Base-by-base conservation (phyloP, 2,113 vertebrate species). In the Macquaria ambigua region DNA sequence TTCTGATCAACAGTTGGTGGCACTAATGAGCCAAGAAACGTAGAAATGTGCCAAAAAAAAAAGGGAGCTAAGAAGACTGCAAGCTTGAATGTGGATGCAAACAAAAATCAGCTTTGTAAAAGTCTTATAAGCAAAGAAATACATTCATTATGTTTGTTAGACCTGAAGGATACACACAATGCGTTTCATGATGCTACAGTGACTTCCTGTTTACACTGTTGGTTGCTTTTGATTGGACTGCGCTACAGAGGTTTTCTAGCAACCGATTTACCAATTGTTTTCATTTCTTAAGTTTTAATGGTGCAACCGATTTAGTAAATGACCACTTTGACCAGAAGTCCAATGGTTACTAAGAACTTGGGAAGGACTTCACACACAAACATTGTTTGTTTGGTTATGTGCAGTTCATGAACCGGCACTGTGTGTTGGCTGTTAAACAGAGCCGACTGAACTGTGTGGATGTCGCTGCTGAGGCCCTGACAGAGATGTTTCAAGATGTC, bases 401-500 rank as follows among this genome's bases (percentile, higher is more conserved):
- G 62, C 46, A 21, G 15, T 75, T 78, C 41, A 43, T 25, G 77
- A 73, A 80, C 52, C 50, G 25, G 50, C 41, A 50, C 31, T 48
- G 67, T n/a, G 46, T 70, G 34, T 66, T 64, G 16, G 23, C 39
- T 74, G 34, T 75, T 61, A 56, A 86, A 43, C 21, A 31, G 52
- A 82, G 34, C 34, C 58, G 21, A 87, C 15, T 83, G 76, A 84
- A 63, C 53, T 23, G 28, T 64, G 79, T 48, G 75, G 64, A 77
- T 74, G 64, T 55, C 56, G 18, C 41, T 21, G 43, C 74, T 21
- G 20, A 18, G 53, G 9, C 67, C 74, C 43, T 83, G 70, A 70
- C 70, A 70, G 56, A 71, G 58, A 77, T 69, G 79, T 79, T 70
- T 70, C n/a, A 61, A 53, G 74, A 89, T 66, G 74, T 43, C 69